Evolutionary conservation across 2,797 vertebrate species (phyloP).

Genomic region (Hoplostethus mediterraneus): DNA sequence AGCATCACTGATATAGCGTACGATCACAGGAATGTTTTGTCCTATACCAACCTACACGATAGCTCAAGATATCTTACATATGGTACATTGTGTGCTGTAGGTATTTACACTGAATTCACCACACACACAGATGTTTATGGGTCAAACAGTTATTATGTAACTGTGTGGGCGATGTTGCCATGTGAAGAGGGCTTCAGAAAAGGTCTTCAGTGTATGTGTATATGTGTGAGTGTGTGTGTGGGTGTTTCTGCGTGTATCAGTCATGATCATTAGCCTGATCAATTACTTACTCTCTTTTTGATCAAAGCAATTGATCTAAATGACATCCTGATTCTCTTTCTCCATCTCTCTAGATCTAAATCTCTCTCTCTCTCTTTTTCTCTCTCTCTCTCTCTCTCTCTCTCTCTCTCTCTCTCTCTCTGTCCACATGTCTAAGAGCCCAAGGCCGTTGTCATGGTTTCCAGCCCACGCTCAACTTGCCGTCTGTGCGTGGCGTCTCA

Average conservation of each 20-base stretch:
- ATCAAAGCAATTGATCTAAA: conserved; percentile 56
- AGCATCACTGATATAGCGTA: no score
- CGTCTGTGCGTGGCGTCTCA: conserved; percentile 77
- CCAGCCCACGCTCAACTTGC: conserved; percentile 76
- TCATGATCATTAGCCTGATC: conserved; percentile 30
- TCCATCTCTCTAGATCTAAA: background rate
- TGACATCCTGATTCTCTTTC: conserved; percentile 35
- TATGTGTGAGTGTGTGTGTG: background rate
- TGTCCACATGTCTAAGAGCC: conserved; percentile 60
- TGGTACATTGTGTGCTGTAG: background rate
- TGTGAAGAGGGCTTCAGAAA: conserved; percentile 7
- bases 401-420: conserved; percentile 35
- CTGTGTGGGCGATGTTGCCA: conserved; percentile 39
- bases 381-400: conserved; percentile 9
- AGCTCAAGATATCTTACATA: background rate
- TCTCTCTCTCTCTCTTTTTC: conserved; percentile 7
- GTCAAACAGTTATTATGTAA: conserved; percentile 22
- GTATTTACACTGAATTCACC: conserved; percentile 1
- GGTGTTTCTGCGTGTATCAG: conserved; percentile 4
- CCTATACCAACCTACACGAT: no score
- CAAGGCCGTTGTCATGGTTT: conserved; percentile 78
- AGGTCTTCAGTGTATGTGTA: conserved; percentile 8
- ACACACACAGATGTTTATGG: conserved; percentile 16
- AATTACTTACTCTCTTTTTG: conserved; percentile 37
- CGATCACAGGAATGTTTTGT: no score